Conservation (phyloP, 2,113 vertebrate species). For the Fregetta grallaria region DNA sequence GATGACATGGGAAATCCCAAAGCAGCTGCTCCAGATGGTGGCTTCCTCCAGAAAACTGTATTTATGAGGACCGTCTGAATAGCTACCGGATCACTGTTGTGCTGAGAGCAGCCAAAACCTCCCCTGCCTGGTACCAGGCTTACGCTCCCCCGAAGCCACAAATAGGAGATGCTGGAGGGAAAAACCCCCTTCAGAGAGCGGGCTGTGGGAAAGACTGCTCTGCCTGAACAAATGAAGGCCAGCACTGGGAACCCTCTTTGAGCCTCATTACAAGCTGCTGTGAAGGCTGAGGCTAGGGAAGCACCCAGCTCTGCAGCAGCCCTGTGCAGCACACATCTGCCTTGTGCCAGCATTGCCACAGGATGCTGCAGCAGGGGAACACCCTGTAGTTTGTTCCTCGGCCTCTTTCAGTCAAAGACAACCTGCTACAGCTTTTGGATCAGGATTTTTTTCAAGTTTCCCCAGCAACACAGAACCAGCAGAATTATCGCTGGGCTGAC, state of each 20-base stretch:
- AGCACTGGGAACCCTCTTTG: not conserved
- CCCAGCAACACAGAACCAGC: not conserved
- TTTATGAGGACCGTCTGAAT: not conserved
- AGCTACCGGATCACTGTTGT: fast-evolving
- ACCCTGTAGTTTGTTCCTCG: not conserved
- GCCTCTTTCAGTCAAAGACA: not conserved
- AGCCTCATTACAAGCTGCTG: not conserved
- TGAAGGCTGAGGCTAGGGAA: not conserved
- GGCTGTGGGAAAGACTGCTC: not conserved
- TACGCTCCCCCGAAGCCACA: not conserved
- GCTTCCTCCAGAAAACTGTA: not conserved
- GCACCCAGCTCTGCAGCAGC: not conserved
- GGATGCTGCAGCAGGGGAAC: fast-evolving
- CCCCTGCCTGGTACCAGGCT: not conserved
- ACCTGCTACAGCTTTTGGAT: not conserved
- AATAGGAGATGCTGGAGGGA: not conserved
- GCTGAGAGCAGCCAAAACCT: not conserved
- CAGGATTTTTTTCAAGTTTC: not conserved
- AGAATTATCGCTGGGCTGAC: not conserved
- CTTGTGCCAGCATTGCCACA: not conserved
- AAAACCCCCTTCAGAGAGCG: not conserved
- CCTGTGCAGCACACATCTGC: not conserved
- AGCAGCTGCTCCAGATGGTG: not conserved
- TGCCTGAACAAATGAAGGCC: not conserved
- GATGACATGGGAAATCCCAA: not conserved